Evolutionary conservation across 2,113 vertebrate species (phyloP).

Genomic region (Chaetodon trifascialis): DNA sequence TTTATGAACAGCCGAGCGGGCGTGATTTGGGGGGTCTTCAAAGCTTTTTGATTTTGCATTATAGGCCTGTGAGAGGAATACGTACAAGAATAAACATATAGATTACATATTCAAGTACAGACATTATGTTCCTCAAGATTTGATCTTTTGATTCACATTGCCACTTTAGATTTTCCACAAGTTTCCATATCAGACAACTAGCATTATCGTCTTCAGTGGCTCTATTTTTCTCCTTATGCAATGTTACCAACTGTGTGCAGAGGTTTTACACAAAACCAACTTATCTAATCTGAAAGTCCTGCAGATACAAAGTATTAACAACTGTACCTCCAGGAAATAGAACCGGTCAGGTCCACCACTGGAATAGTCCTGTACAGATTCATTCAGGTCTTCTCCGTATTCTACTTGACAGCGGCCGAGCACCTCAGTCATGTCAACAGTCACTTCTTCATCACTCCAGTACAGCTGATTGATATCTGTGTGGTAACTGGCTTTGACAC

Average conservation of each 20-base stretch:
- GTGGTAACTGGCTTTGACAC: conserved; percentile 90
- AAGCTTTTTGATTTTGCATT: conserved; percentile 93
- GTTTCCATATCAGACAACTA: background rate
- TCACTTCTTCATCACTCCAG: conserved; percentile 95
- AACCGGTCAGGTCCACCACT: conserved; percentile 89
- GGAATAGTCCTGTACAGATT: conserved; percentile 90
- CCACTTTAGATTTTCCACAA: background rate
- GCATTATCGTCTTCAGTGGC: background rate
- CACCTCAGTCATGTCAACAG: conserved; percentile 87
- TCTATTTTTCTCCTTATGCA: background rate
- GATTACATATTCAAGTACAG: background rate
- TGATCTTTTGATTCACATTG: background rate
- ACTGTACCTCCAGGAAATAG: conserved; percentile 94
- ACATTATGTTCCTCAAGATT: background rate
- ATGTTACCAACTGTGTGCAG: background rate
- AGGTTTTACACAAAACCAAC: background rate
- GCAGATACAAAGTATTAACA: background rate
- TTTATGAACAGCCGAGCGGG: conserved; percentile 89
- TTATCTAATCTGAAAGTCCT: background rate
- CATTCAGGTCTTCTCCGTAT: conserved; percentile 91
- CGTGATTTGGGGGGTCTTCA: conserved; percentile 96
- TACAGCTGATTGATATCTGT: conserved; percentile 95
- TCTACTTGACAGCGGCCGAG: conserved; percentile 91
- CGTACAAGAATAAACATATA: background rate
- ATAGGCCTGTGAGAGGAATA: conserved; percentile 87